Percentiles rank a stretch among this genome's conserved stretches.
phyloP scores from a whole-genome alignment of 2,888 invertebrate species.

The Leptarthrus brevirostris region DNA sequence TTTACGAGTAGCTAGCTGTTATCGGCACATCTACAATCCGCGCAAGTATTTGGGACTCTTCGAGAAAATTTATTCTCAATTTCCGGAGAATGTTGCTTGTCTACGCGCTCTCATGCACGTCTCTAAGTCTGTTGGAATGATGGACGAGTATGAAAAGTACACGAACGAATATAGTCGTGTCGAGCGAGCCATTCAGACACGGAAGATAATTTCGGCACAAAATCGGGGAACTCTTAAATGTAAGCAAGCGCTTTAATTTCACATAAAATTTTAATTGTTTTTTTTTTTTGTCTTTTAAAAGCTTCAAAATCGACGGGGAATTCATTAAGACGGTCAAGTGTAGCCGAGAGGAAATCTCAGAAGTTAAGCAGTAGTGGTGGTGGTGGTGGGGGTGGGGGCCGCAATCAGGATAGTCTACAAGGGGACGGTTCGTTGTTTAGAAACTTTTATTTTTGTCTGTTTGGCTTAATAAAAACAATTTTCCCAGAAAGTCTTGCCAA shows the following conservation, averaged over 20 bases:
- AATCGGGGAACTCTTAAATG: conserved; percentile 55
- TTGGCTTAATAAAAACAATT: no score
- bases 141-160: conserved; percentile 86
- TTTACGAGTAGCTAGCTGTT: conserved; percentile 86
- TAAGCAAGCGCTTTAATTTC: no score
- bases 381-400: no score
- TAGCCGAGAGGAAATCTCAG: background rate
- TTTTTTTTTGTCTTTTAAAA: background rate
- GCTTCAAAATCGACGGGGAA: background rate
- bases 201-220: conserved; percentile 59
- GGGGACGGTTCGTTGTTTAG: no score
- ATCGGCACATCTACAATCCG: conserved; percentile 80
- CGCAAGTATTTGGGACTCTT: conserved; percentile 67
- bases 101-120: conserved; percentile 72
- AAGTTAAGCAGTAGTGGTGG: background rate
- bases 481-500: conserved; percentile 5
- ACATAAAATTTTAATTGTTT: no score
- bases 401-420: no score
- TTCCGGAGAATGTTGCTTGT: conserved; percentile 96
- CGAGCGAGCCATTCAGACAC: conserved; percentile 62
- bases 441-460: no score
- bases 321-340: background rate
- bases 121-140: conserved; percentile 78
- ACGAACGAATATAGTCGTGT: conserved; percentile 84
- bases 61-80: conserved; percentile 78